A percentile compares a stretch with the other conserved stretches of the same genome.
These are phyloP conservation scores for Pheosia gnoma DNA, from an alignment of 2,888 invertebrate genomes.

Conservation along the genomic window DNA sequence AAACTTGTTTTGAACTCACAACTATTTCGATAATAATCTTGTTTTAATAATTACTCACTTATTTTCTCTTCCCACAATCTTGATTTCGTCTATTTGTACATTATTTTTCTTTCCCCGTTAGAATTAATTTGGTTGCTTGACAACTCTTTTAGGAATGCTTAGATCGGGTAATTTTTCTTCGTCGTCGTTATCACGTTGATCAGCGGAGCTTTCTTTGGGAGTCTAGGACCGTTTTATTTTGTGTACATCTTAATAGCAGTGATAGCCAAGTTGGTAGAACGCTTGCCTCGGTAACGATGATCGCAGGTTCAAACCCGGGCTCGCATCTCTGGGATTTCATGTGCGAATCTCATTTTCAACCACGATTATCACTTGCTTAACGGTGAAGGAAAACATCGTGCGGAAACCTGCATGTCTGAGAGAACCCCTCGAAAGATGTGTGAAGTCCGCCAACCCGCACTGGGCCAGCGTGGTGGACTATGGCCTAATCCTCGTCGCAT, in stretches of 20 bases:
- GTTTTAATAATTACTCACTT: slow-evolving; percentile 80
- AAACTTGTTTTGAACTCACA: slow-evolving; percentile 76
- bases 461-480: no score
- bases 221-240: slow-evolving; percentile 43
- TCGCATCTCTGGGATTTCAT: no score
- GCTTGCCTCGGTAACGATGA: no score
- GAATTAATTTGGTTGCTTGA: slow-evolving; percentile 74
- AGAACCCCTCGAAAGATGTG: no score
- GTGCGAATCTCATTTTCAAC: no score
- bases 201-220: slow-evolving; percentile 50
- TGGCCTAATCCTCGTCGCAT: no score
- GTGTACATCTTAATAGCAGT: slow-evolving; percentile 27
- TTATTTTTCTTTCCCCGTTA: slow-evolving; percentile 71
- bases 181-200: slow-evolving; percentile 60
- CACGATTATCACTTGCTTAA: no score
- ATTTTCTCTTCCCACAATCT: slow-evolving; percentile 77
- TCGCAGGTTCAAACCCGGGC: no score
- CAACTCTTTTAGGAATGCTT: slow-evolving; percentile 74
- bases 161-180: slow-evolving; percentile 73
- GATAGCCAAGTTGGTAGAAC: not conserved
- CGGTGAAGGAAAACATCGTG: no score
- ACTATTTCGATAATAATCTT: slow-evolving; percentile 81
- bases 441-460: no score
- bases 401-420: no score
- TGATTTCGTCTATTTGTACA: slow-evolving; percentile 77